phyloP scores from a whole-genome alignment of 2,797 vertebrate genomes.

The Schizopygopsis malacanthus region DNA sequence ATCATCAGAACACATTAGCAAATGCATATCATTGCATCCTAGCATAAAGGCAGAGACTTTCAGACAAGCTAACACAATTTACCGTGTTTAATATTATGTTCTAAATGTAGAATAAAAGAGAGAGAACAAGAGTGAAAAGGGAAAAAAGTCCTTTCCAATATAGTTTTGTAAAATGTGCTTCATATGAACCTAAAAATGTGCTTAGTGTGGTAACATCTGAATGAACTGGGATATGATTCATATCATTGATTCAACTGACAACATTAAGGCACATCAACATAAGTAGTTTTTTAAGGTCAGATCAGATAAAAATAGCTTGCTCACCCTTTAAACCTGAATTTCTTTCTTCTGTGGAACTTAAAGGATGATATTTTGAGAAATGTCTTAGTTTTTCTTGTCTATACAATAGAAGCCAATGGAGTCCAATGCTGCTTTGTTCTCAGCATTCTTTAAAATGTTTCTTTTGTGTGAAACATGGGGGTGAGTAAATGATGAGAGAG shows the following conservation, averaged over 20 bases:
- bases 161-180: background rate
- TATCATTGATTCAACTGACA: background rate
- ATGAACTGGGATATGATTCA: background rate
- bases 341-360: background rate
- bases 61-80: background rate
- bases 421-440: no score
- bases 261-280: background rate
- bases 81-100: background rate
- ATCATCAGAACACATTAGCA: background rate
- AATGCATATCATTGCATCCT: background rate
- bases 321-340: background rate
- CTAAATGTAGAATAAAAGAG: background rate
- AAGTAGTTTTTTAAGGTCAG: background rate
- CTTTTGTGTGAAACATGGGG: background rate
- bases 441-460: background rate
- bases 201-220: background rate
- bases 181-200: background rate
- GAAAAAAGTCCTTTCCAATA: background rate
- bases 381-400: background rate
- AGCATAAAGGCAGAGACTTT: background rate
- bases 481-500: background rate
- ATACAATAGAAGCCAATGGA: background rate
- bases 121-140: background rate
- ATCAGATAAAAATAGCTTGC: background rate
- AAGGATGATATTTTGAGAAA: background rate